phyloP scores from a whole-genome alignment of 2,113 vertebrate genomes.

The Bungarus multicinctus region DNA sequence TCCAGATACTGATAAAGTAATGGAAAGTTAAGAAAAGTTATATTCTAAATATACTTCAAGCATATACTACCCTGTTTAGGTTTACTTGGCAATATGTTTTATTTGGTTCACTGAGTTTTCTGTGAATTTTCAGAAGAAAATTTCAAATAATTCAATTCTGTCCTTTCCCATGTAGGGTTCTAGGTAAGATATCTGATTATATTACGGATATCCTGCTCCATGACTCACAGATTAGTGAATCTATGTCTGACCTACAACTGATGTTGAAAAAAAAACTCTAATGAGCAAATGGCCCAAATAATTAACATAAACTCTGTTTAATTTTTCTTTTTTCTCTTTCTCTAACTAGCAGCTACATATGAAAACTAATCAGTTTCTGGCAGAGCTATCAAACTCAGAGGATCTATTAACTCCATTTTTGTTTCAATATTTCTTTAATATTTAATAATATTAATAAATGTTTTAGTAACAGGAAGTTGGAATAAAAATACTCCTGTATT shows the following conservation, averaged over 20 bases:
- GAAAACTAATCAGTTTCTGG: conserved; percentile 6
- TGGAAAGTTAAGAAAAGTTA: not conserved
- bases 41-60: not conserved
- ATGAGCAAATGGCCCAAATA: not conserved
- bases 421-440: not conserved
- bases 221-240: not conserved
- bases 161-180: not conserved
- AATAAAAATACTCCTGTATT: not conserved
- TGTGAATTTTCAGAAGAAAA: not conserved
- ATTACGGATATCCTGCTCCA: not conserved
- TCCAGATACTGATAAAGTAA: not conserved
- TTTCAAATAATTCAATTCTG: not conserved
- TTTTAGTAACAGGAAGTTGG: not conserved
- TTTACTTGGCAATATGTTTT: not conserved
- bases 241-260: not conserved
- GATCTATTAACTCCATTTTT: not conserved
- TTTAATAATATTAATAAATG: conserved; percentile 11
- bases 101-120: not conserved
- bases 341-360: not conserved
- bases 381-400: not conserved
- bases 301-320: not conserved
- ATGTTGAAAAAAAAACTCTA: not conserved
- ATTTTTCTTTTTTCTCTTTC: not conserved
- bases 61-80: not conserved
- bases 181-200: not conserved